A percentile compares a stretch with the other conserved stretches of the same genome.
Conservation (phyloP, 1,140 invertebrate genomes). For the Listronotus oregonensis region DNA sequence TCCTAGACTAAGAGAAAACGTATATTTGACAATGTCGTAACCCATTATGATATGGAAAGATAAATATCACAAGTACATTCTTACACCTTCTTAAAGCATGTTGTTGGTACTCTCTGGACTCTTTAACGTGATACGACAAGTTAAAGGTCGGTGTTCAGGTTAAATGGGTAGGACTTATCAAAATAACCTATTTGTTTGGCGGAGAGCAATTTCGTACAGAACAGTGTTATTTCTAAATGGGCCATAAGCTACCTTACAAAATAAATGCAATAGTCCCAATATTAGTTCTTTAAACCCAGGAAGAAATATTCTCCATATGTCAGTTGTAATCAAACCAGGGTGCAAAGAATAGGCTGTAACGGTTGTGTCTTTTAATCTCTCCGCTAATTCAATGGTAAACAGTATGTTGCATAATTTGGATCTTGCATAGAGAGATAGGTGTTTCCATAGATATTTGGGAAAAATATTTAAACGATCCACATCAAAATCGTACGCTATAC, state of each 20-base stretch:
- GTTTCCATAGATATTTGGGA: neutral
- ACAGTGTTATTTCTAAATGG: too few relatives aligned
- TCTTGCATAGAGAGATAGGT: slow-evolving; percentile 60
- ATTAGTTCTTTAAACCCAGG: neutral
- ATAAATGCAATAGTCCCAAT: neutral
- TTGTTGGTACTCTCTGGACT: too few relatives aligned
- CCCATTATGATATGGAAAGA: too few relatives aligned
- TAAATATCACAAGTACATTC: too few relatives aligned
- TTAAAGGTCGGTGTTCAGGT: too few relatives aligned
- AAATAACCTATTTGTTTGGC: too few relatives aligned
- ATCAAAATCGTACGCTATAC: slow-evolving; percentile 58
- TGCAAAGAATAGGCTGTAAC: slow-evolving; percentile 82
- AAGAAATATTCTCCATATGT: slow-evolving; percentile 16
- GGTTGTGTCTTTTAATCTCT: slow-evolving; percentile 71
- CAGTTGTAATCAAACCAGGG: slow-evolving; percentile 63
- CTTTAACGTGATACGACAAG: too few relatives aligned
- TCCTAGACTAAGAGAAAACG: too few relatives aligned
- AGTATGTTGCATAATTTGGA: slow-evolving; percentile 82
- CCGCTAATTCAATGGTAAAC: slow-evolving; percentile 79
- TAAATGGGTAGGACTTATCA: too few relatives aligned
- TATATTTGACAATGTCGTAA: too few relatives aligned
- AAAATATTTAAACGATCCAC: slow-evolving; percentile 16
- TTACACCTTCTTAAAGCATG: too few relatives aligned
- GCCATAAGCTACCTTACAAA: slow-evolving; percentile 54
- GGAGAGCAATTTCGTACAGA: too few relatives aligned